phyloP scores from a whole-genome alignment of 1,140 invertebrate species.

The Phymorhynchus buccinoides region DNA sequence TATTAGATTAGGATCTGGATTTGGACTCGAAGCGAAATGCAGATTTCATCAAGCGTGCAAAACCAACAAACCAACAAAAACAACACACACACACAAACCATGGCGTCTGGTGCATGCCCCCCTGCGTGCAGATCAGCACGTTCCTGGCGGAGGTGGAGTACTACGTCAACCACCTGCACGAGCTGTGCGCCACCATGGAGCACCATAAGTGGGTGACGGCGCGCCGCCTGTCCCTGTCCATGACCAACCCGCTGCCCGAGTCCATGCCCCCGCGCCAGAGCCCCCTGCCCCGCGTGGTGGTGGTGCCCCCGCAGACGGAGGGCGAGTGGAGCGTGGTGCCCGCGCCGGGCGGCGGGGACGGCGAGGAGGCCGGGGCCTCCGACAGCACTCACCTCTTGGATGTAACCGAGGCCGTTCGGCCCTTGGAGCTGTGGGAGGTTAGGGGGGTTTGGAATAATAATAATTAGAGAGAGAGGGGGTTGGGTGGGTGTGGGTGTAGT shows the following conservation, averaged over 20 bases:
- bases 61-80: too few species aligned
- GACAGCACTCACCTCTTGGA: too few species aligned
- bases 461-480: too few species aligned
- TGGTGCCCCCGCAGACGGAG: constrained; percentile 11
- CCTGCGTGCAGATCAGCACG: not conserved
- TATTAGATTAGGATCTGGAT: too few species aligned
- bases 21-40: too few species aligned
- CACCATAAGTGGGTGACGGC: not conserved
- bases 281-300: not conserved
- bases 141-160: constrained; percentile 30
- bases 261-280: not conserved
- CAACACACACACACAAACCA: too few species aligned
- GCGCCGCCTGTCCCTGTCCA: not conserved
- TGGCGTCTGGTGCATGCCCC: too few species aligned
- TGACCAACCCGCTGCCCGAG: not conserved
- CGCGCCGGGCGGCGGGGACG: not conserved
- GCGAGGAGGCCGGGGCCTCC: not conserved
- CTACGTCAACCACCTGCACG: constrained; percentile 29
- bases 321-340: not conserved
- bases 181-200: not conserved
- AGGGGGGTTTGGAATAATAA: too few species aligned
- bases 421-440: not conserved
- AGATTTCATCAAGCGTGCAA: too few species aligned
- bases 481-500: too few species aligned
- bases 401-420: too few species aligned